Percentiles rank a stretch among this genome's conserved stretches.
These are phyloP conservation scores for Aselliscus stoliczkanus DNA, from an alignment of 2,797 vertebrate species.

Conservation along the genomic window DNA sequence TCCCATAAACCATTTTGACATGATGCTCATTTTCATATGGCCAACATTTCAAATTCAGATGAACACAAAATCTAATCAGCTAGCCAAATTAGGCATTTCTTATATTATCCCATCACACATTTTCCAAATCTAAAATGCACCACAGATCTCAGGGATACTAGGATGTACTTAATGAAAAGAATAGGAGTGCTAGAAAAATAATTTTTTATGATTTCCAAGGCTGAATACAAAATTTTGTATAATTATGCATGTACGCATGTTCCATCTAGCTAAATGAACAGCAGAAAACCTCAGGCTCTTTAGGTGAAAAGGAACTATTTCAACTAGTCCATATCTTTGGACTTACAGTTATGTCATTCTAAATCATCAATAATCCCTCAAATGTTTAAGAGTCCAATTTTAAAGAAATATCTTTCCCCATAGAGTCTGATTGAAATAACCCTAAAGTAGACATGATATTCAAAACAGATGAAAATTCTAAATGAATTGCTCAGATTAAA, in stretches of 20 bases:
- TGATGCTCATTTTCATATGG: not conserved
- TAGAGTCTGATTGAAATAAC: not conserved
- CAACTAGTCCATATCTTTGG: not conserved
- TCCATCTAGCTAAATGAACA: not conserved
- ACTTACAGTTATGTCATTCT: not conserved
- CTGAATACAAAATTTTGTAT: not conserved
- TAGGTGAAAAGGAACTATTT: not conserved
- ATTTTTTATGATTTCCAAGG: not conserved
- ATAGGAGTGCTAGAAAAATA: not conserved
- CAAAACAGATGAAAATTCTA: not conserved
- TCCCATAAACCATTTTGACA: not conserved
- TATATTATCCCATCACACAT: not conserved
- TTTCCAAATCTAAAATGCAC: not conserved
- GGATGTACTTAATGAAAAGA: constrained; percentile 28
- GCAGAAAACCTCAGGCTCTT: not conserved
- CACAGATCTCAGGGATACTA: not conserved
- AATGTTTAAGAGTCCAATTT: constrained; percentile 18
- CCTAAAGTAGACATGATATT: not conserved
- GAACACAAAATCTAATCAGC: not conserved
- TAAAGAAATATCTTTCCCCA: not conserved
- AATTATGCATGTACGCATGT: not conserved
- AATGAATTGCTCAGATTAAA: not conserved
- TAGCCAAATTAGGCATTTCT: not conserved
- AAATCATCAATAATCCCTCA: not conserved
- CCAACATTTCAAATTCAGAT: not conserved